A percentile compares a stretch with the other conserved stretches of the same genome.
Conservation (phyloP, 1,140 invertebrate species). For the Palaemon carinicauda region DNA sequence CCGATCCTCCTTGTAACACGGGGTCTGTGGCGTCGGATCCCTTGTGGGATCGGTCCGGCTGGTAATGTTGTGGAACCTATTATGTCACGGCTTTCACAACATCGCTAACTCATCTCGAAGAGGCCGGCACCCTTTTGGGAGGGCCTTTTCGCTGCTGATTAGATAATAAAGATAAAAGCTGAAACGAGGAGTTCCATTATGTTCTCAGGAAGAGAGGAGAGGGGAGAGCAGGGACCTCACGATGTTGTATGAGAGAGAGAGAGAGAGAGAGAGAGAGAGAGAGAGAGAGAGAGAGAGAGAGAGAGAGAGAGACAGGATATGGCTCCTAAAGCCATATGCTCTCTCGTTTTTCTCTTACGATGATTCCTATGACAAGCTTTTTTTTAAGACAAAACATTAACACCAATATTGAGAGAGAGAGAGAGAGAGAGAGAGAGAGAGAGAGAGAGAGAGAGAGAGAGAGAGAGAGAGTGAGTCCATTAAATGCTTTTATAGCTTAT, state of each 20-base stretch:
- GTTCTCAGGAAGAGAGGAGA: background rate
- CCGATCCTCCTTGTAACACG: background rate
- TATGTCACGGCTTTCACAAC: slow-evolving; percentile 15
- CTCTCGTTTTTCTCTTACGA: too few relatives aligned
- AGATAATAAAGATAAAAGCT: slow-evolving; percentile 17
- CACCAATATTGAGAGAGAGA: too few relatives aligned
- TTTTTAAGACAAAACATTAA: too few relatives aligned
- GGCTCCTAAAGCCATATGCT: too few relatives aligned
- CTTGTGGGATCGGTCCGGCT: background rate
- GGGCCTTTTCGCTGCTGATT: slow-evolving; percentile 13
- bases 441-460: too few relatives aligned
- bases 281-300: too few relatives aligned
- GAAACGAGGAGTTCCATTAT: background rate
- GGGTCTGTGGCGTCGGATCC: slow-evolving; percentile 1
- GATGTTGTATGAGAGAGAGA: background rate
- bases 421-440: too few relatives aligned
- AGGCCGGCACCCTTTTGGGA: background rate
- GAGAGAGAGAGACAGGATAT: too few relatives aligned
- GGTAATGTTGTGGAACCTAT: slow-evolving; percentile 21
- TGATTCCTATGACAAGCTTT: too few relatives aligned
- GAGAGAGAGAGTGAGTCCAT: too few relatives aligned
- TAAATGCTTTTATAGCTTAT: too few relatives aligned
- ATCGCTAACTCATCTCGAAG: background rate
- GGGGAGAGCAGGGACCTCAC: too few relatives aligned
- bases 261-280: background rate